Conservation (phyloP, 2,113 vertebrate species). For the Ptilorrhoa leucosticta region DNA sequence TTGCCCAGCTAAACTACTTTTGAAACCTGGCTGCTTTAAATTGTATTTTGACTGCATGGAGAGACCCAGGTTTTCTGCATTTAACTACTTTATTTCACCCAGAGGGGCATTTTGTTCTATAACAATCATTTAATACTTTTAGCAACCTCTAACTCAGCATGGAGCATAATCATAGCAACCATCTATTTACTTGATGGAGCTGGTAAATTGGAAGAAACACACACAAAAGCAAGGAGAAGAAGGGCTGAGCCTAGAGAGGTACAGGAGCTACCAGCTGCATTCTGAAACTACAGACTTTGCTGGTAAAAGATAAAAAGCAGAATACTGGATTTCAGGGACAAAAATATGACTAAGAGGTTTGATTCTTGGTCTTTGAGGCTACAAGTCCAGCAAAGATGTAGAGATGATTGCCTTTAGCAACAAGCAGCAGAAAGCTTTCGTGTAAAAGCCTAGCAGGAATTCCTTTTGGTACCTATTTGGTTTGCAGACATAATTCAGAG, state of each 20-base stretch:
- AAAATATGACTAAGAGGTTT: background rate
- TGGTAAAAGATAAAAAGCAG: background rate
- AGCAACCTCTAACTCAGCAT: background rate
- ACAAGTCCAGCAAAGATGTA: background rate
- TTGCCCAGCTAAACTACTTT: background rate
- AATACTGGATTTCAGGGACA: background rate
- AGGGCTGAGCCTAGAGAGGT: background rate
- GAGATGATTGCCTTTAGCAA: background rate
- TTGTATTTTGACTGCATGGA: background rate
- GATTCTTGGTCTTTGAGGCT: background rate
- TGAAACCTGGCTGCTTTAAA: background rate
- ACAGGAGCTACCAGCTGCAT: background rate
- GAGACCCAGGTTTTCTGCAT: background rate
- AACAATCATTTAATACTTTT: background rate
- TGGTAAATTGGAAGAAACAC: background rate
- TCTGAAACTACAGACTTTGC: background rate
- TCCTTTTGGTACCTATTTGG: background rate
- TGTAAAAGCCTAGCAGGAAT: constrained; percentile 1
- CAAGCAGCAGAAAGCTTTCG: background rate
- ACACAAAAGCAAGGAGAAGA: background rate
- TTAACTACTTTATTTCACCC: background rate
- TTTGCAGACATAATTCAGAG: background rate
- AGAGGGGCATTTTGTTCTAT: background rate
- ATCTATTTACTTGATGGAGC: background rate
- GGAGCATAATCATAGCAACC: background rate